These are phyloP conservation scores for Ptyas mucosa DNA, from an alignment of 2,113 vertebrate species.

Conservation along the genomic window DNA sequence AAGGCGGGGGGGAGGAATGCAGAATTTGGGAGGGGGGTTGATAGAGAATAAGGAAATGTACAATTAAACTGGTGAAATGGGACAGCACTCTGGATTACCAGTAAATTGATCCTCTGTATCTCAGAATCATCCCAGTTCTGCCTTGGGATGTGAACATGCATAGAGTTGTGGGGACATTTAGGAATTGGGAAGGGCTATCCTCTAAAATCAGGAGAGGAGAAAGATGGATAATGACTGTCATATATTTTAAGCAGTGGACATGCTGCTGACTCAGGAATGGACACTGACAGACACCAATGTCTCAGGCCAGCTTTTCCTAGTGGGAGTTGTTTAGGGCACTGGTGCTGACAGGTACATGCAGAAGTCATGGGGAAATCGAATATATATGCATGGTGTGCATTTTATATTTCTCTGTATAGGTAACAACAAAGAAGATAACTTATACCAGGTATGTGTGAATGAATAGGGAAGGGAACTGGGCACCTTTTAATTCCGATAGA, in stretches of 20 bases:
- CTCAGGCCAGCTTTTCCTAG: constrained; percentile 48
- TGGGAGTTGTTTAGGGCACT: constrained; percentile 35
- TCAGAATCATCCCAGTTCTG: constrained; percentile 69
- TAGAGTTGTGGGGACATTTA: constrained; percentile 40
- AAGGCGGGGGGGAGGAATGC: not conserved
- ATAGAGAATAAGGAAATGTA: constrained; percentile 34
- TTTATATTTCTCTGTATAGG: not conserved
- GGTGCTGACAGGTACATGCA: constrained; percentile 52
- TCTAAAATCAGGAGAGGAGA: constrained; percentile 47
- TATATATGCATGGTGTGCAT: not conserved
- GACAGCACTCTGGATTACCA: constrained; percentile 61
- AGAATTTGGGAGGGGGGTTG: constrained; percentile 25
- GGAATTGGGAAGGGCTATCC: constrained; percentile 65
- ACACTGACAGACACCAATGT: constrained; percentile 64
- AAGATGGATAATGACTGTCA: constrained; percentile 57
- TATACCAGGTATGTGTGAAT: not conserved
- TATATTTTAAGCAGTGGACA: constrained; percentile 50
- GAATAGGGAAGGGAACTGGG: not conserved
- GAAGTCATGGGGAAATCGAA: constrained; percentile 47
- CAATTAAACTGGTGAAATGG: constrained; percentile 54
- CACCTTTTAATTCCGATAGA: not conserved
- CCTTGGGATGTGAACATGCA: constrained; percentile 68
- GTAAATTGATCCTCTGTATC: constrained; percentile 68
- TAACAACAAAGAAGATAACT: not conserved
- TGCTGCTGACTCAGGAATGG: constrained; percentile 74